Evolutionary conservation across 1,140 invertebrate species (phyloP), one percentile per base, ranked within the genome.

Genomic region (Camponotus floridanus): DNA sequence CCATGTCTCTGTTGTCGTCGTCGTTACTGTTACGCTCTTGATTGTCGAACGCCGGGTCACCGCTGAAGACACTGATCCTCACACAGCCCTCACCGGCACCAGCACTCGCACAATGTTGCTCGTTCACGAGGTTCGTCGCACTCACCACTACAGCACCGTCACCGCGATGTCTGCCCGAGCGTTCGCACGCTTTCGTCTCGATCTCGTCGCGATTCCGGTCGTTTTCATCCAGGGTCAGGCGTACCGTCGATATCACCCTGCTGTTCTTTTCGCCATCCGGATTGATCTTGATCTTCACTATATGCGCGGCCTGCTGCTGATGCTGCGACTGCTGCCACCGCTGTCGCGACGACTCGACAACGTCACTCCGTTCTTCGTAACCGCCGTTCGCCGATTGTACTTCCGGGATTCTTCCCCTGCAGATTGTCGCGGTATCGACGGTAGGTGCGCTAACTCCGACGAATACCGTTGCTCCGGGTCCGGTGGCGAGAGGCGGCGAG

Each of bases 261-360:
- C 94, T 86, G 87, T 94, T 73, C 93, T 92, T 92, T 91, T 96
- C 95, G 21, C 94, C 92, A 84, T 95, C 95, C 9, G 96, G 96
- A 92, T 96, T 97, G 91, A 97, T 97, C 91, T 95, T 96, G 91
- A 97, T 97, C 85, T 97, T 97, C 59, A 97, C 96, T 85, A 97
- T 96, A 93, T 97, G 96, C 15, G 94, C 92, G 26, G 91, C 83
- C 67, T 92, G 88, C 74, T 91, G 91, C 48, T 88, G 78, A 5
- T 86, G 85, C 91, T 94, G 87, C 2, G 86, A 91, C 64, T 92
- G 88, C 55, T 68, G 83, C 68, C 89, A 62, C 74, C 94, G 94
- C 86, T 94, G 94, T 36, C 81, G 70, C 48, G 48, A 64, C n/a
- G 91, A 86, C 90, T 94, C 87, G 90, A 94, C 93, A 91, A 94